These are phyloP conservation scores for Aviceda subcristata DNA, from an alignment of 2,113 vertebrate genomes.

Conservation along the genomic window DNA sequence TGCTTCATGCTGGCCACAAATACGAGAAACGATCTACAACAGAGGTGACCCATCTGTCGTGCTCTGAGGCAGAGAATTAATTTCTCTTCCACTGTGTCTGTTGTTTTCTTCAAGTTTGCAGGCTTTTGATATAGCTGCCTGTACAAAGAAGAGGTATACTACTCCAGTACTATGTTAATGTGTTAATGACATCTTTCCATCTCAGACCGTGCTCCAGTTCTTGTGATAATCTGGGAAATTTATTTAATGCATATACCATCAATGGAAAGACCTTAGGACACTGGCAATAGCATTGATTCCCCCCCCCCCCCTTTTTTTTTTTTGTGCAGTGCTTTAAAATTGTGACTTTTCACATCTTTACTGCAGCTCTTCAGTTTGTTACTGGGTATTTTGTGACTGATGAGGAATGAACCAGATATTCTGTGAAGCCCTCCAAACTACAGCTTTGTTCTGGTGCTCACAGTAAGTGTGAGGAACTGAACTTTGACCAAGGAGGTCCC, in stretches of 20 bases:
- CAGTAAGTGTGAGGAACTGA: background rate
- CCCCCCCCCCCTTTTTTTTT: too few species aligned
- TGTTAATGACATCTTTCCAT: background rate
- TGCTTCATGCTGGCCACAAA: background rate
- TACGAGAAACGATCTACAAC: background rate
- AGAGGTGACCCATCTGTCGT: background rate
- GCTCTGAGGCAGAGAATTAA: background rate
- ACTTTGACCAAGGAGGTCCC: slow-evolving; percentile 6
- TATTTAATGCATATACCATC: background rate
- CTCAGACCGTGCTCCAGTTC: background rate
- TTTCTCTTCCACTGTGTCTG: background rate
- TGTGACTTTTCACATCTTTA: background rate
- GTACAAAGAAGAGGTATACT: background rate
- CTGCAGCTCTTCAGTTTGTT: background rate
- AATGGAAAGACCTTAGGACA: background rate
- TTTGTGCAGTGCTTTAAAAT: too few species aligned
- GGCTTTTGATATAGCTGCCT: background rate
- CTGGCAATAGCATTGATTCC: background rate
- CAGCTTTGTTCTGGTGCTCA: background rate
- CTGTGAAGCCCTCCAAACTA: background rate
- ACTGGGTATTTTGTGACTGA: background rate
- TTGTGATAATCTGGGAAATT: background rate
- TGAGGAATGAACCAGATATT: background rate
- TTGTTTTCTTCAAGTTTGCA: background rate
- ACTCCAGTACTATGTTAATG: rapidly evolving